Conservation (phyloP, 2,113 vertebrate species). For the Nasalis larvatus region DNA sequence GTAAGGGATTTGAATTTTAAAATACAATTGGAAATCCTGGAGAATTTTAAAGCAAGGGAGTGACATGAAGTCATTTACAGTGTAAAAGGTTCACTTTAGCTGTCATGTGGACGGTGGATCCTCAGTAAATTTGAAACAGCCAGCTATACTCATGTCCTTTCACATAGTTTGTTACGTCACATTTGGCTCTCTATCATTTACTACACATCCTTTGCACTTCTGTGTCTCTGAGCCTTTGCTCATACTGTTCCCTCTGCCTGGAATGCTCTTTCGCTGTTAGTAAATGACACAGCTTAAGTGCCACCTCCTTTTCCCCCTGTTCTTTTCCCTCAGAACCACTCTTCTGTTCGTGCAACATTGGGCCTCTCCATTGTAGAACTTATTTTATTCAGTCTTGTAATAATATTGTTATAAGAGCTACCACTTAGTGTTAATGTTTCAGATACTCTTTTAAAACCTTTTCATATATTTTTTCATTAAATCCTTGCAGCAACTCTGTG, state of each 20-base stretch:
- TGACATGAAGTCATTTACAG: neutral
- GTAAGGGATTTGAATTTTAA: conserved; percentile 19
- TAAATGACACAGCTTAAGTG: neutral
- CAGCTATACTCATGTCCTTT: neutral
- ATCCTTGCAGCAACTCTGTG: neutral
- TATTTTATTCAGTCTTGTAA: neutral
- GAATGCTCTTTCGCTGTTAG: conserved; percentile 3
- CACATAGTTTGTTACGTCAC: neutral
- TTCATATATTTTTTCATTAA: conserved; percentile 10
- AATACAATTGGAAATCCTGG: neutral
- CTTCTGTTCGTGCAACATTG: neutral
- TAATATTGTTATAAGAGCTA: neutral
- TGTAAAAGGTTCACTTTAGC: neutral
- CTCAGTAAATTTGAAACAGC: neutral
- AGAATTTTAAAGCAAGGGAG: conserved; percentile 17
- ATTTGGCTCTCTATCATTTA: conserved; percentile 8
- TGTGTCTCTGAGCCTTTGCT: conserved; percentile 14
- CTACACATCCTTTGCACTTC: neutral
- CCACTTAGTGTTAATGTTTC: neutral
- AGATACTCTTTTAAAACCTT: neutral
- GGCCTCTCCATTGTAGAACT: neutral
- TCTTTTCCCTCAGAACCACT: neutral
- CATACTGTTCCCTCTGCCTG: neutral
- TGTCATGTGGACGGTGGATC: neutral
- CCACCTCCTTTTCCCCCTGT: neutral